phyloP scores from a whole-genome alignment of 2,888 invertebrate species.

The Stenchaetothrips biformis region DNA sequence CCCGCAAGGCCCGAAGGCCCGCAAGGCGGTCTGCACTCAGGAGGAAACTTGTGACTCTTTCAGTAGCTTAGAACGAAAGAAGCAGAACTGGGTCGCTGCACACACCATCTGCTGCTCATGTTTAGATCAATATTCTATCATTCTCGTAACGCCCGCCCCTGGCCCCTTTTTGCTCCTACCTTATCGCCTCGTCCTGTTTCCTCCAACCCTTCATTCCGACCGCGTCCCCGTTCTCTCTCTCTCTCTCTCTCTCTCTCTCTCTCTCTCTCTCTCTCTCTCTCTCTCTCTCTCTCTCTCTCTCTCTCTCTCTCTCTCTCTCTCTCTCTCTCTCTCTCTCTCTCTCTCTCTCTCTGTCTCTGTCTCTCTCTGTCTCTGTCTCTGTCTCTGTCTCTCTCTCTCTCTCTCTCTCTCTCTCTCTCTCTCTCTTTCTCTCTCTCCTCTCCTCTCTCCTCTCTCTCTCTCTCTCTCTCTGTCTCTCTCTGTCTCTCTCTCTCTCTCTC shows the following conservation, averaged over 20 bases:
- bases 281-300: not conserved
- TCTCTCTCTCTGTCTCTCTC: no score
- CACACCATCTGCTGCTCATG: conserved; percentile 15
- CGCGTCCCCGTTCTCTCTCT: not conserved
- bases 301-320: not conserved
- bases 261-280: not conserved
- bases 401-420: no score
- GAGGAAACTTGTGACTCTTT: conserved; percentile 20
- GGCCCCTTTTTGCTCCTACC: not conserved
- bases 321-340: conserved; percentile 5
- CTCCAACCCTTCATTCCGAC: no score
- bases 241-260: conserved; percentile 4
- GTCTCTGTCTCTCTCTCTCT: not conserved
- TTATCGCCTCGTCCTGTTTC: no score
- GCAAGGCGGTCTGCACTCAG: not conserved
- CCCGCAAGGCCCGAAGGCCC: not conserved
- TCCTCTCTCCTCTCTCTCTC: not conserved
- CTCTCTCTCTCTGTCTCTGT: not conserved
- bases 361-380: not conserved
- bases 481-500: no score
- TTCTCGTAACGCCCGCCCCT: not conserved
- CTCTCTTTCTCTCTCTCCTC: no score
- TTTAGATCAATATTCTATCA: conserved; percentile 19
- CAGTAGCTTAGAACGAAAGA: conserved; percentile 20
- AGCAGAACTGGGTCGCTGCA: not conserved